phyloP scores from a whole-genome alignment of 2,797 vertebrate species.

The Prunella strophiata region DNA sequence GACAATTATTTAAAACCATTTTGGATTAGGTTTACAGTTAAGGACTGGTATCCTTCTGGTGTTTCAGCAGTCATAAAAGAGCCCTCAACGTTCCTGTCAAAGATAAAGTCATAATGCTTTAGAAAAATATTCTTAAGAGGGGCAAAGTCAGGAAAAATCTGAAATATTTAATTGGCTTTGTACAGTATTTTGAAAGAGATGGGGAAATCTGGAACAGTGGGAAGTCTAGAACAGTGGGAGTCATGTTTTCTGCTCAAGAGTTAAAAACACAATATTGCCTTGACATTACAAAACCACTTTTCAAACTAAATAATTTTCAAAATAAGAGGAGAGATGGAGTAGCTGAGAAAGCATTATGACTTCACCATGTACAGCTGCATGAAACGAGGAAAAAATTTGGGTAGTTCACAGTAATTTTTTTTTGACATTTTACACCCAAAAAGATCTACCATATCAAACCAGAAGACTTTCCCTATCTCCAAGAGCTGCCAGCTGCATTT shows the following conservation, averaged over 20 bases:
- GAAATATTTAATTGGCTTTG: neutral
- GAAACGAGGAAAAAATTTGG: accelerated
- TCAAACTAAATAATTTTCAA: neutral
- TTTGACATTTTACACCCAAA: neutral
- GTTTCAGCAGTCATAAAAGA: neutral
- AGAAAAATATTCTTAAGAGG: neutral
- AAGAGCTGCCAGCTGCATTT: neutral
- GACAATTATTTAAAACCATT: neutral
- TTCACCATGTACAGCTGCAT: neutral
- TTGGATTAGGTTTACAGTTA: neutral
- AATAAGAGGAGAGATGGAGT: neutral
- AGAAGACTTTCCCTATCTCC: neutral
- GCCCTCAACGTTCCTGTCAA: neutral
- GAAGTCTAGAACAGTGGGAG: neutral
- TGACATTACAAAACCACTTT: neutral
- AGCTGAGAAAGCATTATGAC: neutral
- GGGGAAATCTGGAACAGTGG: neutral
- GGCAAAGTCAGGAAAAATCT: neutral
- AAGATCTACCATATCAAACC: neutral
- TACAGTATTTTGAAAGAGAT: neutral
- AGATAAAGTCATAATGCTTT: neutral
- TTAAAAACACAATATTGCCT: neutral
- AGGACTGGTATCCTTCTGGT: neutral
- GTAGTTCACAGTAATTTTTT: neutral
- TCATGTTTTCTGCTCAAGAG: neutral